phyloP scores from a whole-genome alignment of 2,888 invertebrate species.

The Lasioglossum marginatum region DNA sequence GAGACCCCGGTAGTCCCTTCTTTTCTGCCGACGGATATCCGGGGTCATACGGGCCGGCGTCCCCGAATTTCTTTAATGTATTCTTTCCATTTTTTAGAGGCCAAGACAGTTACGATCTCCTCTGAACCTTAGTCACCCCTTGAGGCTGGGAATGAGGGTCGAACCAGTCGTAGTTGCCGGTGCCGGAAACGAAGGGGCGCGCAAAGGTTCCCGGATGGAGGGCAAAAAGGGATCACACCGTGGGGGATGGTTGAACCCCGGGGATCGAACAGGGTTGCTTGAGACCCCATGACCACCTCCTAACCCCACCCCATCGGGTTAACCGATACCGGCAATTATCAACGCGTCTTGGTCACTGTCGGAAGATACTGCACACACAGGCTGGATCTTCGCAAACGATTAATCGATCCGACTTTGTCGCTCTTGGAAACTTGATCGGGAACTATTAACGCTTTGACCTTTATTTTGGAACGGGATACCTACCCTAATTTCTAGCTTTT shows the following conservation, averaged over 20 bases:
- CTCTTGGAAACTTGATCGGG: conserved; percentile 1
- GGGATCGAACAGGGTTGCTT: conserved; percentile 65
- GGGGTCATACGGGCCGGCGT: conserved; percentile 52
- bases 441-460: conserved; percentile 9
- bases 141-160: conserved; percentile 69
- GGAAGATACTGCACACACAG: conserved; percentile 12
- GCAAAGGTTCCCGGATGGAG: conserved; percentile 79
- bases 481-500: background rate
- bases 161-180: conserved; percentile 72
- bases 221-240: conserved; percentile 76
- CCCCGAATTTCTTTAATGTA: conserved; percentile 70
- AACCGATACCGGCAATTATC: conserved; percentile 85
- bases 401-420: conserved; percentile 30
- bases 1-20: background rate
- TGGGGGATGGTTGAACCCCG: conserved; percentile 64
- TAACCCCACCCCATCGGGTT: conserved; percentile 71
- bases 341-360: conserved; percentile 81
- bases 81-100: conserved; percentile 69
- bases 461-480: background rate
- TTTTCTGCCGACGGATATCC: conserved; percentile 44
- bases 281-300: conserved; percentile 71
- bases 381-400: conserved; percentile 28
- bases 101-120: conserved; percentile 72
- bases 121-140: conserved; percentile 74
- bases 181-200: conserved; percentile 81